These are phyloP conservation scores for Ips typographus DNA, from an alignment of 1,140 invertebrate species.

Conservation along the genomic window DNA sequence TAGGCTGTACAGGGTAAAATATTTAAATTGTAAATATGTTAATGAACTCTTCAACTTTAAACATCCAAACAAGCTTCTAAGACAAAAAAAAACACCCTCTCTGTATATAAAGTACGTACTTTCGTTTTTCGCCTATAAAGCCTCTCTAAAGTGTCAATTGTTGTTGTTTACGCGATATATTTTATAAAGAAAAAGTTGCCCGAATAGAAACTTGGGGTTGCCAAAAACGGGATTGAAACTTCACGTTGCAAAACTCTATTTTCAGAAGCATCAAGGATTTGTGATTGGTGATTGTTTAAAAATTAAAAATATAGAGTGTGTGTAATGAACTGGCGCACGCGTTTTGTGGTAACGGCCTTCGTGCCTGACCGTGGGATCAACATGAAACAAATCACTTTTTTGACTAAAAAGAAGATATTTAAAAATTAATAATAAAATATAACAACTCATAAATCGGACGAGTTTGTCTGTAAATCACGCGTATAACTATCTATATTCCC, in stretches of 20 bases:
- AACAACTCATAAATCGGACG: conserved; percentile 36
- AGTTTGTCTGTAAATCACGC: conserved; percentile 36
- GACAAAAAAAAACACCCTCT: too few relatives aligned
- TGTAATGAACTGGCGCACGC: conserved; percentile 47
- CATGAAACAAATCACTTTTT: conserved; percentile 50
- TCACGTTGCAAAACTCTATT: conserved; percentile 27
- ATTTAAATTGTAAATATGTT: neutral
- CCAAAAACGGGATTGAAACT: too few relatives aligned
- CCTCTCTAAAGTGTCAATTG: conserved; percentile 18
- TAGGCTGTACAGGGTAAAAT: conserved; percentile 31
- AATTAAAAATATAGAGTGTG: conserved; percentile 38
- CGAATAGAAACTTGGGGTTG: conserved; percentile 6
- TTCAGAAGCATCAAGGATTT: conserved; percentile 39
- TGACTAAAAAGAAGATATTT: conserved; percentile 47
- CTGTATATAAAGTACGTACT: too few relatives aligned
- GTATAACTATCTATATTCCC: conserved; percentile 49
- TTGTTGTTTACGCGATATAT: conserved; percentile 35
- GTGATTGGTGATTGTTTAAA: conserved; percentile 39
- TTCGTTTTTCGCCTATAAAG: neutral
- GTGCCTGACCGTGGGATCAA: conserved; percentile 54
- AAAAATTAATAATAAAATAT: conserved; percentile 32
- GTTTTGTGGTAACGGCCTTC: conserved; percentile 43
- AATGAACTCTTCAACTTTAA: neutral
- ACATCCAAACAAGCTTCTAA: neutral
- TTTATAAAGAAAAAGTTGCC: conserved; percentile 30